Conservation (phyloP, 2,888 invertebrate species). For the Nemotelus pantherinus region DNA sequence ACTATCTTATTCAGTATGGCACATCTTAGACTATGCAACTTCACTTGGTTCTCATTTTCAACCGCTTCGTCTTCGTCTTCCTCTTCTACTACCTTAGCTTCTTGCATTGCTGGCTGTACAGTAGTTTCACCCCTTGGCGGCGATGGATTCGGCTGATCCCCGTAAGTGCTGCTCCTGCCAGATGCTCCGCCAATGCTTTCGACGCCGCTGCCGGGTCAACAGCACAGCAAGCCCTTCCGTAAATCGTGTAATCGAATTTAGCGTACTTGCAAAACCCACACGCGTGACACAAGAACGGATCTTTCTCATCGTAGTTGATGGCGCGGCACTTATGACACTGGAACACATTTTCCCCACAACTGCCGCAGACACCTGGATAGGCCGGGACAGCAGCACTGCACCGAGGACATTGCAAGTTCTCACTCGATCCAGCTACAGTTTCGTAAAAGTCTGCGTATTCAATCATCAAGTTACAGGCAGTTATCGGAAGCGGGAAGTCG, state of each 20-base stretch:
- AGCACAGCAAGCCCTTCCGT: conserved; percentile 91
- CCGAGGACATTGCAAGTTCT: no score
- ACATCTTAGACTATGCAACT: conserved; percentile 62
- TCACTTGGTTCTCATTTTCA: conserved; percentile 62
- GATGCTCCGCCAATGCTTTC: conserved; percentile 94
- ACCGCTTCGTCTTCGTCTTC: conserved; percentile 57
- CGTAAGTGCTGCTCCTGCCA: conserved; percentile 93
- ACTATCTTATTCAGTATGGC: conserved; percentile 80
- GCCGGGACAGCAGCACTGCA: no score
- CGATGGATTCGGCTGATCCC: conserved; percentile 68
- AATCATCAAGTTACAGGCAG: no score
- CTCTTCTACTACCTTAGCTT: conserved; percentile 56
- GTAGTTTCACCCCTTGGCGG: conserved; percentile 58
- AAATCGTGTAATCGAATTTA: conserved; percentile 95
- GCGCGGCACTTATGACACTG: no score
- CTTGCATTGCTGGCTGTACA: conserved; percentile 63
- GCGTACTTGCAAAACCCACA: conserved; percentile 99
- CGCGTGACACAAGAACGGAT: conserved; percentile 97
- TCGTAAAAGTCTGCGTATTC: no score
- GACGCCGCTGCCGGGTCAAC: conserved; percentile 94
- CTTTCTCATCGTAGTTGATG: conserved; percentile 98
- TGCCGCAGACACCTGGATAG: no score
- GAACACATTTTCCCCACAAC: no score
- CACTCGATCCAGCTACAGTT: no score
- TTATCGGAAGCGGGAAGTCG: conserved; percentile 94